phyloP scores from a whole-genome alignment of 2,888 invertebrate genomes.

The Nesidiocoris tenuis region DNA sequence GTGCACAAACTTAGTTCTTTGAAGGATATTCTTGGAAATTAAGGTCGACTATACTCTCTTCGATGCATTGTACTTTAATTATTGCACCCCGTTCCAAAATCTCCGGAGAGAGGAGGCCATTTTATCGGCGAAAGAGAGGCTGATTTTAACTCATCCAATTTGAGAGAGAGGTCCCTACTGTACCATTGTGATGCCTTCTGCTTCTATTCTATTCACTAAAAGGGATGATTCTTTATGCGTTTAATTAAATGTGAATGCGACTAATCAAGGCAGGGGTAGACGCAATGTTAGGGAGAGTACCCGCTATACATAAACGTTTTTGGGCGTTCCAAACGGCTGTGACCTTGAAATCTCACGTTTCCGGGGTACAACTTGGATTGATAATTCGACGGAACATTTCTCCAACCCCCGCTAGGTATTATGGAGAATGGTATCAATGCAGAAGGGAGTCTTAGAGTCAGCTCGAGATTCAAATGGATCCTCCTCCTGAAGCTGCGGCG shows the following conservation, averaged over 20 bases:
- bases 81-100: too few species aligned
- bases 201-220: constrained; percentile 25
- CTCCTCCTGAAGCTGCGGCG: not conserved
- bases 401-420: not conserved
- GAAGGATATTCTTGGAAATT: too few species aligned
- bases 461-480: not conserved
- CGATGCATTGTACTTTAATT: too few species aligned
- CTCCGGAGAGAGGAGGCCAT: not conserved
- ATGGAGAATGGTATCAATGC: too few species aligned
- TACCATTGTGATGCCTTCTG: constrained; percentile 29
- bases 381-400: not conserved
- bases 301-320: not conserved
- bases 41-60: too few species aligned
- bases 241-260: constrained; percentile 38
- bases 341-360: constrained; percentile 31
- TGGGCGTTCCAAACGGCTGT: not conserved
- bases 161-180: constrained; percentile 22
- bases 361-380: not conserved
- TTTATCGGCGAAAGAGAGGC: not conserved
- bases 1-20: too few species aligned
- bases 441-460: too few species aligned
- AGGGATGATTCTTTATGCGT: constrained; percentile 34
- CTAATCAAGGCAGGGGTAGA: constrained; percentile 21
- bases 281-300: not conserved
- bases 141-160: constrained; percentile 32